Evolutionary conservation across 2,888 invertebrate genomes (phyloP).

Genomic region (Drosophila peninsularis): DNA sequence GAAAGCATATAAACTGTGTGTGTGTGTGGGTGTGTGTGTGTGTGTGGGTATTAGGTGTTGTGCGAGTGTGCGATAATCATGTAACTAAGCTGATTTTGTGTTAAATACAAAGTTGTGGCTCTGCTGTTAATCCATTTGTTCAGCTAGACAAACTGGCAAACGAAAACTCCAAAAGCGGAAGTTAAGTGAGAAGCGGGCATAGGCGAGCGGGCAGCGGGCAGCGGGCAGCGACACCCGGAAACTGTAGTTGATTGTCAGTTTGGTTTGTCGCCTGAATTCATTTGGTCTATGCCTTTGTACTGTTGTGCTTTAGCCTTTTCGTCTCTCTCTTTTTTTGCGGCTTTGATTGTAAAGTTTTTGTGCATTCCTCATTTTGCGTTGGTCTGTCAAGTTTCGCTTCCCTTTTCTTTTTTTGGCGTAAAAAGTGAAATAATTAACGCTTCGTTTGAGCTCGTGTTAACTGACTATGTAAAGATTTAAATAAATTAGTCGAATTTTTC

Average conservation of each 20-base stretch:
- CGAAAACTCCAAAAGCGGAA: slow-evolving; percentile 38
- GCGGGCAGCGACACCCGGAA: slow-evolving; percentile 10
- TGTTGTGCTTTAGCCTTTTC: slow-evolving; percentile 24
- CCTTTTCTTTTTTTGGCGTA: neutral
- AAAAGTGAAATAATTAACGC: slow-evolving; percentile 29
- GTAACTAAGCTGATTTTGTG: slow-evolving; percentile 53
- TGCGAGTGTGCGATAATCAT: slow-evolving; percentile 26
- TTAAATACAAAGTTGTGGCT: slow-evolving; percentile 45
- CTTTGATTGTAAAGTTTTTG: slow-evolving; percentile 45
- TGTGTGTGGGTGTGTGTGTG: slow-evolving; percentile 6
- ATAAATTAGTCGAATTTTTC: slow-evolving; percentile 11
- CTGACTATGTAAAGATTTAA: slow-evolving; percentile 26
- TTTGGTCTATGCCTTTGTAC: slow-evolving; percentile 29
- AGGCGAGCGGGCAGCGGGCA: neutral
- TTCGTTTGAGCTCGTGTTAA: slow-evolving; percentile 31
- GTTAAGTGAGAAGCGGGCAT: slow-evolving; percentile 4
- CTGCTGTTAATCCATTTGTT: slow-evolving; percentile 44
- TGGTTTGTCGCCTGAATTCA: slow-evolving; percentile 30
- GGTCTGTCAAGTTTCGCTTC: slow-evolving; percentile 4
- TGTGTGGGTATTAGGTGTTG: slow-evolving; percentile 18
- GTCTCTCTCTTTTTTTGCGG: neutral
- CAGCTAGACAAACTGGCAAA: slow-evolving; percentile 31
- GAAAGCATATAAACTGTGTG: slow-evolving; percentile 28
- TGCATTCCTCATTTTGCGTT: slow-evolving; percentile 20
- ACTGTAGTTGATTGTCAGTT: slow-evolving; percentile 37